Percentiles rank a stretch among this genome's conserved stretches.
These are phyloP conservation scores for human (Homo sapiens) DNA, from an alignment of 2,113 vertebrate genomes.

Conservation along the genomic window DNA sequence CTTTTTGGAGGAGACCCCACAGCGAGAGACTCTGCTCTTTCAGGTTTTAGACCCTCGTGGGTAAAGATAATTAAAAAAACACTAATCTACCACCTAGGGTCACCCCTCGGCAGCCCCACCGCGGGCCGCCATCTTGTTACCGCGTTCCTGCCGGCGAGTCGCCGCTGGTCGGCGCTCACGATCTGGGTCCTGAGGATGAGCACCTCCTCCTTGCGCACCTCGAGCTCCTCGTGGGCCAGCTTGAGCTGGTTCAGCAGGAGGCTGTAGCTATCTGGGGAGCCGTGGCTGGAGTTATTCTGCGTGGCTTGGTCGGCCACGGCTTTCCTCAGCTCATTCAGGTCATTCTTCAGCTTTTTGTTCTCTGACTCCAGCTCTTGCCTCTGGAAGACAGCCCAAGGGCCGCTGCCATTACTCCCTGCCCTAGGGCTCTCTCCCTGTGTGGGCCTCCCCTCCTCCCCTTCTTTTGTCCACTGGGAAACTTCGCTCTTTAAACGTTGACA, in stretches of 20 bases:
- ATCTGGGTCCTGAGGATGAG: conserved; percentile 94
- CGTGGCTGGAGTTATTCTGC: conserved; percentile 76
- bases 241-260: conserved; percentile 93
- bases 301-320: conserved; percentile 82
- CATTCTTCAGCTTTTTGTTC: conserved; percentile 97
- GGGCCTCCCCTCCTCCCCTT: no score
- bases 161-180: conserved; percentile 86
- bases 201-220: conserved; percentile 97
- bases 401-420: neutral
- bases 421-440: rapidly evolving
- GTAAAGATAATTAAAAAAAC: neutral
- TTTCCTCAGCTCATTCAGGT: conserved; percentile 93
- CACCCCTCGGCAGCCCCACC: neutral
- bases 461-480: no score
- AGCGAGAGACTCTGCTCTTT: neutral
- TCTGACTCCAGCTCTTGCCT: conserved; percentile 95
- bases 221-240: conserved; percentile 92
- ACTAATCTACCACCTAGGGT: rapidly evolving
- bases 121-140: neutral
- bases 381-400: conserved; percentile 80
- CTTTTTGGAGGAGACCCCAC: neutral
- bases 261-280: conserved; percentile 87
- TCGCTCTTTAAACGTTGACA: neutral
- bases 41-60: neutral
- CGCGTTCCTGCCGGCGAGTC: conserved; percentile 70